These are phyloP conservation scores for Capromys pilorides DNA, from an alignment of 2,797 vertebrate genomes.

Conservation along the genomic window DNA sequence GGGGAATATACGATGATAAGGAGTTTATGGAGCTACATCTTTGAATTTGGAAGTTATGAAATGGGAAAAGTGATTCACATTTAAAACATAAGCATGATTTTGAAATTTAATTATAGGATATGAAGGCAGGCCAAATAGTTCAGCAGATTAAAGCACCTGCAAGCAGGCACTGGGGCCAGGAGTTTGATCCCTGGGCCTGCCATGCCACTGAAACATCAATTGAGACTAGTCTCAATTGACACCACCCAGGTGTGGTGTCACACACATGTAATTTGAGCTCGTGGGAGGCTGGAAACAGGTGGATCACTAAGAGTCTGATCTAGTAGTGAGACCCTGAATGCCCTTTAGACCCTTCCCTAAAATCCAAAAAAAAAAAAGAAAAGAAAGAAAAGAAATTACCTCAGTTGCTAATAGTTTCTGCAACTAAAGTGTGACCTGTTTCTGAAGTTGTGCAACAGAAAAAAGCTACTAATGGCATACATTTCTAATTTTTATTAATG, in stretches of 20 bases:
- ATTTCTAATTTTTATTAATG: constrained; percentile 52
- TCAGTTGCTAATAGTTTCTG: not conserved
- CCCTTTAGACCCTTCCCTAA: no score
- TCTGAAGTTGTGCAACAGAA: not conserved
- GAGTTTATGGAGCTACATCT: not conserved
- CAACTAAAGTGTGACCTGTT: not conserved
- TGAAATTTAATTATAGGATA: constrained; percentile 1
- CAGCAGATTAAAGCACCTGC: no score
- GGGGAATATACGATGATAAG: no score
- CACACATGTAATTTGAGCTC: no score
- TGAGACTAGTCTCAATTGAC: no score
- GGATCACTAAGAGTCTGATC: no score
- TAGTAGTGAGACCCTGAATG: no score
- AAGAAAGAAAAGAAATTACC: not conserved
- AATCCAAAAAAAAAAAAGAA: not conserved
- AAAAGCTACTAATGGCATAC: not conserved
- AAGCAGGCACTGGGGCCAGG: no score
- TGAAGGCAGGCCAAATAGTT: not conserved
- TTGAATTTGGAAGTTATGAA: not conserved
- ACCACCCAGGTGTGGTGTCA: no score
- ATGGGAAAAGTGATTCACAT: not conserved
- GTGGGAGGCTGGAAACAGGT: no score
- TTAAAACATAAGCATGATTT: constrained; percentile 9
- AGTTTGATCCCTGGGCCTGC: no score
- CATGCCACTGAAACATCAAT: no score